Percentiles rank a stretch among this genome's conserved stretches.
Evolutionary conservation across 2,797 vertebrate genomes (phyloP).

Genomic region (Anguilla pacifica): DNA sequence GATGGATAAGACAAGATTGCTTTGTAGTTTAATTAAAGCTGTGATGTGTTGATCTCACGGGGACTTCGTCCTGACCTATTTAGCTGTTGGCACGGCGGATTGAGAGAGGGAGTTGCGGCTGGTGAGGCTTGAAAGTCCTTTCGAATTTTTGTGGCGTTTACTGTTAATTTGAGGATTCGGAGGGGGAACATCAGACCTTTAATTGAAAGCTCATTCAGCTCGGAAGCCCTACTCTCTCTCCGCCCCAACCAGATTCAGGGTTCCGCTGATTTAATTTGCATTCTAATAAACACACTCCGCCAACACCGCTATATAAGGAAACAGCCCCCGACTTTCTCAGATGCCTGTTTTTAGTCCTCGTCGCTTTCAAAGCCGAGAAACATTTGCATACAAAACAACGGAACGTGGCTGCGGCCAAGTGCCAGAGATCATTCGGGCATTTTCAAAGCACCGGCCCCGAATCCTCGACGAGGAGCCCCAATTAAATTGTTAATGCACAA

Average conservation of each 20-base stretch:
- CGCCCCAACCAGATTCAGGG: not conserved
- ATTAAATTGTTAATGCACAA: not conserved
- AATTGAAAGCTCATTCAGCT: conserved; percentile 27
- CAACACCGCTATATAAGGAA: not conserved
- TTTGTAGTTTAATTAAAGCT: conserved; percentile 22
- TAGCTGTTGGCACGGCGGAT: conserved; percentile 33
- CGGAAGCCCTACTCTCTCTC: not conserved
- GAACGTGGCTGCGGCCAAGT: not conserved
- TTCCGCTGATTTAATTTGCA: not conserved
- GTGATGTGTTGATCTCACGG: conserved; percentile 36
- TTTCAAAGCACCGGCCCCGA: not conserved
- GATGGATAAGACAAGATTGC: not conserved
- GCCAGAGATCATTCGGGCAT: not conserved
- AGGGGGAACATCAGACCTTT: conserved; percentile 18
- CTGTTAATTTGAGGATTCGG: conserved; percentile 17
- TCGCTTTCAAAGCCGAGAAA: not conserved
- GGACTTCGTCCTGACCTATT: conserved; percentile 38
- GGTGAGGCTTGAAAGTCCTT: conserved; percentile 25
- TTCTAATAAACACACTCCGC: not conserved
- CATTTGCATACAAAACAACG: not conserved
- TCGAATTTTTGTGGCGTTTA: conserved; percentile 25
- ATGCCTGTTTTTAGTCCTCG: not conserved
- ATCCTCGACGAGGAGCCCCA: not conserved
- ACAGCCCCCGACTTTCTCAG: not conserved
- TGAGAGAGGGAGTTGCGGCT: not conserved